phyloP scores from a whole-genome alignment of 1,140 invertebrate genomes.

The Neocloeon triangulifer region DNA sequence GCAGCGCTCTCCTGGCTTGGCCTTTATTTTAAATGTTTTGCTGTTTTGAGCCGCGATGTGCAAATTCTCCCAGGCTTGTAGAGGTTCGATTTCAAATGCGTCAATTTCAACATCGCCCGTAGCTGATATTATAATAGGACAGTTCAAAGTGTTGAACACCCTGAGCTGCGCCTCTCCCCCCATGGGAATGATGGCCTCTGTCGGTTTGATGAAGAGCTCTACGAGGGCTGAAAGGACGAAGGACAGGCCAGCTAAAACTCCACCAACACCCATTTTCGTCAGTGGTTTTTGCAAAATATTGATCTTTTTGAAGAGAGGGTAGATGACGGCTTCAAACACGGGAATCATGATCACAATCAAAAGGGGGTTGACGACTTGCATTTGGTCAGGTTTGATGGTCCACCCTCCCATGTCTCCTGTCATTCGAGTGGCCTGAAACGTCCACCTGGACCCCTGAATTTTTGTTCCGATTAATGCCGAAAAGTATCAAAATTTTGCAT shows the following conservation, averaged over 20 bases:
- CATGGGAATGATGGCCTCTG: constrained; percentile 36
- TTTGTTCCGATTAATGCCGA: too few species aligned
- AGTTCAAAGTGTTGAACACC: constrained; percentile 39
- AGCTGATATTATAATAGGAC: constrained; percentile 9
- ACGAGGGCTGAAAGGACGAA: constrained; percentile 41
- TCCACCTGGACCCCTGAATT: constrained; percentile 53
- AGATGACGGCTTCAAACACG: constrained; percentile 40
- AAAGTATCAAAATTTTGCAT: too few species aligned
- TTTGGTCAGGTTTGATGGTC: constrained; percentile 53
- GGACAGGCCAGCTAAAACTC: constrained; percentile 35
- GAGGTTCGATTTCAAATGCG: too few species aligned
- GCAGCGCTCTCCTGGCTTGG: too few species aligned
- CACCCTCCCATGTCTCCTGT: constrained; percentile 31
- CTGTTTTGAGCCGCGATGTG: too few species aligned
- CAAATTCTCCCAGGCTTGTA: too few species aligned
- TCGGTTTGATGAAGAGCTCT: constrained; percentile 24
- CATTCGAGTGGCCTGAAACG: constrained; percentile 50
- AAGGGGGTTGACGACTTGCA: constrained; percentile 58
- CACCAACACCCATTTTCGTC: constrained; percentile 40
- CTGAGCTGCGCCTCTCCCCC: constrained; percentile 34
- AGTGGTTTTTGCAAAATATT: constrained; percentile 25
- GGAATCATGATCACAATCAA: constrained; percentile 59
- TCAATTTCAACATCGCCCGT: too few species aligned
- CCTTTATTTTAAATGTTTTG: too few species aligned
- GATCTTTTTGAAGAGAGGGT: constrained; percentile 17